A percentile compares a stretch with the other conserved stretches of the same genome.
Conservation (phyloP, 2,797 vertebrate species). For the Aphelocoma californica region DNA sequence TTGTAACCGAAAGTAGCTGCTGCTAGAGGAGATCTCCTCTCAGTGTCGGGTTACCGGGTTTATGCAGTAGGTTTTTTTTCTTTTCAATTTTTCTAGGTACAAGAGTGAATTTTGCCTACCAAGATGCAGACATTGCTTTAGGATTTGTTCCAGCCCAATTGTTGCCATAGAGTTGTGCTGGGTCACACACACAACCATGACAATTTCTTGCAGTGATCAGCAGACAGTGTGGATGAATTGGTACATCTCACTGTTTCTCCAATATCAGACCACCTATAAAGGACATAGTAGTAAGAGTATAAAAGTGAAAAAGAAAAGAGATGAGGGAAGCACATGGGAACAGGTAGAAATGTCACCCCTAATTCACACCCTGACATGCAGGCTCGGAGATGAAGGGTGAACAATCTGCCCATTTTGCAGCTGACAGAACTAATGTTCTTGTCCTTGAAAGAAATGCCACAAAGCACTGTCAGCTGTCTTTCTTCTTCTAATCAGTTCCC, state of each 20-base stretch:
- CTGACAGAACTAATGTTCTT: neutral
- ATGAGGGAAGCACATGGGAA: neutral
- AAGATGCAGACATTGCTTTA: neutral
- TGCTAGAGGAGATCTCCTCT: neutral
- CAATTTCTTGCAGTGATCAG: neutral
- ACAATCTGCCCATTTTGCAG: neutral
- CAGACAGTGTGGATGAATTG: neutral
- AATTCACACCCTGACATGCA: neutral
- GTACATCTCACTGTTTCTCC: neutral
- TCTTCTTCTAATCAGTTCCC: neutral
- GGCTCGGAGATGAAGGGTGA: neutral
- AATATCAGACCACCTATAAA: neutral
- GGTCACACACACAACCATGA: neutral
- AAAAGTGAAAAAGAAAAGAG: neutral
- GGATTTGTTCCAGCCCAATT: neutral
- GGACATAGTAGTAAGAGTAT: neutral
- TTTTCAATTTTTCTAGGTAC: neutral
- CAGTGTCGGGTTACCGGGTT: neutral
- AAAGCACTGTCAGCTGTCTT: neutral
- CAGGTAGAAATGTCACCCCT: neutral
- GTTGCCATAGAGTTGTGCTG: fast-evolving
- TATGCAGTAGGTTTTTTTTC: neutral
- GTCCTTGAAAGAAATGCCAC: neutral
- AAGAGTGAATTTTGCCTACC: neutral
- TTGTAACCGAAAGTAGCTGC: neutral